Evolutionary conservation across 2,797 vertebrate species (phyloP).

Genomic region (Morelia viridis): DNA sequence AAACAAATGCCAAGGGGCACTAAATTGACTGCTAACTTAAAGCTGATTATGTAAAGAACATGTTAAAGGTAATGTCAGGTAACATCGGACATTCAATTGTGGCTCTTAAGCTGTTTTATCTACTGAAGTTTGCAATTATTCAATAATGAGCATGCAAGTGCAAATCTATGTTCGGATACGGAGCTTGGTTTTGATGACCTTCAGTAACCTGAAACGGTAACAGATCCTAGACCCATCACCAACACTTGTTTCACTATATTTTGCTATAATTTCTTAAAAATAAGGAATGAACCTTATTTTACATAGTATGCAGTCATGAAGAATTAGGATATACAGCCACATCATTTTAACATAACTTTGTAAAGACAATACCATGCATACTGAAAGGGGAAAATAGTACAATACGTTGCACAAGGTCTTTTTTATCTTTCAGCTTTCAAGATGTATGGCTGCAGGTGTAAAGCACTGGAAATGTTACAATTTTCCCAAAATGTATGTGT

Average conservation of each 20-base stretch:
- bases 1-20: background rate
- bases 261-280: background rate
- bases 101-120: background rate
- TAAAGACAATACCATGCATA: slow-evolving; percentile 15
- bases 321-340: slow-evolving; percentile 37
- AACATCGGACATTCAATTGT: background rate
- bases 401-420: slow-evolving; percentile 19
- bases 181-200: background rate
- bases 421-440: slow-evolving; percentile 63
- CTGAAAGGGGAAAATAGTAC: slow-evolving; percentile 8
- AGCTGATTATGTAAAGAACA: background rate
- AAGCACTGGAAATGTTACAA: slow-evolving; percentile 48
- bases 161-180: background rate
- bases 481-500: slow-evolving; percentile 42
- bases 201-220: background rate
- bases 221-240: slow-evolving; percentile 17
- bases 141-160: background rate
- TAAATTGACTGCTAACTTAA: background rate
- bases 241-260: background rate
- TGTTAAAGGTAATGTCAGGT: background rate
- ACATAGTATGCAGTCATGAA: slow-evolving; percentile 22
- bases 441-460: slow-evolving; percentile 50
- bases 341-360: slow-evolving; percentile 42
- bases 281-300: background rate
- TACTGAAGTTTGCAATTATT: background rate